Conservation (phyloP, 2,888 invertebrate genomes). For the Drosophila koepferae region DNA sequence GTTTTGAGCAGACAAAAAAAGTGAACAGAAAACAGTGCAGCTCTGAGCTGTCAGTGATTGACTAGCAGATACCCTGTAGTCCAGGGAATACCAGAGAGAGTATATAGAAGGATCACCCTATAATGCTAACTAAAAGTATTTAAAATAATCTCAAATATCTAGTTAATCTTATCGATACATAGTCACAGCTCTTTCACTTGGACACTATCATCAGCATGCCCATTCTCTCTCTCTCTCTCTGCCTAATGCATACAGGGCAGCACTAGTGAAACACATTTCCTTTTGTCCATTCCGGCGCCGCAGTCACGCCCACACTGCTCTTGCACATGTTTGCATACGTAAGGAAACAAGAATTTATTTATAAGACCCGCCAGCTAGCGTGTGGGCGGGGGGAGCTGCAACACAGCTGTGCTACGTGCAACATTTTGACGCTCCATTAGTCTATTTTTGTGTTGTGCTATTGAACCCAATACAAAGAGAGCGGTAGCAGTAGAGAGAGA, state of each 20-base stretch:
- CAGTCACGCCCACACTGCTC: constrained; percentile 35
- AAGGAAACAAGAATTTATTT: constrained; percentile 63
- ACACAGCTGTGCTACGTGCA: constrained; percentile 11
- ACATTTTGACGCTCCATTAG: constrained; percentile 54
- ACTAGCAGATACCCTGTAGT: constrained; percentile 1
- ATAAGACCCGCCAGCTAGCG: constrained; percentile 38
- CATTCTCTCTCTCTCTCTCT: neutral
- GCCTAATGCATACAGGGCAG: constrained; percentile 1
- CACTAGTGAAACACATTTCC: constrained; percentile 44
- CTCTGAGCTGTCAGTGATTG: neutral
- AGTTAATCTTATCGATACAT: neutral
- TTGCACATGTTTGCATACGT: constrained; percentile 76
- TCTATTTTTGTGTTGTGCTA: constrained; percentile 75
- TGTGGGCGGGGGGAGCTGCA: neutral
- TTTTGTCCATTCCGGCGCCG: constrained; percentile 54
- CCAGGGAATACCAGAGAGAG: neutral
- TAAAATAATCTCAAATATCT: too few relatives aligned
- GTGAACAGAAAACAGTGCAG: constrained; percentile 3
- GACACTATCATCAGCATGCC: neutral
- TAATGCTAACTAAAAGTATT: neutral
- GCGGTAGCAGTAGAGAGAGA: neutral
- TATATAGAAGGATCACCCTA: neutral
- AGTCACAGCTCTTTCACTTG: neutral
- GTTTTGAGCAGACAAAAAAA: constrained; percentile 38
- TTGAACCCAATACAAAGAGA: constrained; percentile 67